A percentile compares a stretch with the other conserved stretches of the same genome.
phyloP scores from a whole-genome alignment of 2,113 vertebrate species.

The Pluvialis apricaria region DNA sequence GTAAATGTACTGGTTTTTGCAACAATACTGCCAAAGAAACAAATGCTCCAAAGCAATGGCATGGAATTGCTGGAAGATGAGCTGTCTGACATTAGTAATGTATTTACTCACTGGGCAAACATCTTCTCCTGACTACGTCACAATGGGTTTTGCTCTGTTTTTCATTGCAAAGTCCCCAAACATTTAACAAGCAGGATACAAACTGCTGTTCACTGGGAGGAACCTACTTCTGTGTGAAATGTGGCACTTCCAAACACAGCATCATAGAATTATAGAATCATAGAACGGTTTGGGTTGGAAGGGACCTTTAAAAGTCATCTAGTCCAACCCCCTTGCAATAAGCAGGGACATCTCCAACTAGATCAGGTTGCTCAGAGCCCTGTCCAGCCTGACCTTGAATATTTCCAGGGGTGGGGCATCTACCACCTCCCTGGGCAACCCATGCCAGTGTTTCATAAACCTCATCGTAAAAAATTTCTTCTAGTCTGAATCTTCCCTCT shows the following conservation, averaged over 20 bases:
- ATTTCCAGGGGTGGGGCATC: neutral
- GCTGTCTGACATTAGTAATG: neutral
- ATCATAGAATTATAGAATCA: neutral
- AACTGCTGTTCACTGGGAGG: fast-evolving
- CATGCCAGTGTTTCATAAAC: neutral
- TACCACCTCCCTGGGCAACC: neutral
- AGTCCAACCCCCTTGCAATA: neutral
- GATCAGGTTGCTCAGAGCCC: neutral
- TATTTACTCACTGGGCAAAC: neutral
- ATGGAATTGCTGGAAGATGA: neutral
- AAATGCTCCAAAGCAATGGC: neutral
- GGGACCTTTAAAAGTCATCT: neutral
- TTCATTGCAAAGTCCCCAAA: neutral
- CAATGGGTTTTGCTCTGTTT: neutral
- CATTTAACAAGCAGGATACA: neutral
- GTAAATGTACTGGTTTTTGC: neutral
- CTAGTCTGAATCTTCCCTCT: neutral
- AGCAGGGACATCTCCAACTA: neutral
- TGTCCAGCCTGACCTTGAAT: fast-evolving
- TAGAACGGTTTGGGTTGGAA: neutral
- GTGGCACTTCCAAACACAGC: neutral
- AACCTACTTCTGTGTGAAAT: neutral
- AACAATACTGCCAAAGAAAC: neutral
- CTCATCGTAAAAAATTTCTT: neutral
- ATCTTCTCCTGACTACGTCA: neutral